Percentiles rank a stretch among this genome's conserved stretches.
These are phyloP conservation scores for Drosophila micromelanica DNA, from an alignment of 1,140 invertebrate genomes.

Conservation along the genomic window DNA sequence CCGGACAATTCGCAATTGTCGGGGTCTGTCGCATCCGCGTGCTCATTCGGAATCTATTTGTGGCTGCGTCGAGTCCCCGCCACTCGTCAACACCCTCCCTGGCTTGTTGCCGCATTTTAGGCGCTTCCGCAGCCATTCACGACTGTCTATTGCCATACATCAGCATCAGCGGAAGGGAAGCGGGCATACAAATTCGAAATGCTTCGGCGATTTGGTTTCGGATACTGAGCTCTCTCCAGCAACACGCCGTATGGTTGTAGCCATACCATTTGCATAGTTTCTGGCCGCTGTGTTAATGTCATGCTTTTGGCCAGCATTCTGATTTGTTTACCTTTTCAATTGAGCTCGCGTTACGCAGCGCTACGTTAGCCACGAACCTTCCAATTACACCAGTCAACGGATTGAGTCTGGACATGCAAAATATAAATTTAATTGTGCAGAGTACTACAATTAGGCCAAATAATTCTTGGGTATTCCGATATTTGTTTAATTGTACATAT, in stretches of 20 bases:
- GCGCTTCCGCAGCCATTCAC: slow-evolving; percentile 68
- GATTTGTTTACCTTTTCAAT: slow-evolving; percentile 78
- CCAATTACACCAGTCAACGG: slow-evolving; percentile 57
- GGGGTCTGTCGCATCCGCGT: slow-evolving; percentile 40
- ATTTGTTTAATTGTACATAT: too few relatives aligned
- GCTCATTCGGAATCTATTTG: slow-evolving; percentile 62
- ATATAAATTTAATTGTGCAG: neutral
- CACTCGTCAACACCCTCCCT: neutral
- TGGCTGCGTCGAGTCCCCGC: neutral
- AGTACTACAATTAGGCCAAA: neutral
- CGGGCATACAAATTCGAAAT: slow-evolving; percentile 61
- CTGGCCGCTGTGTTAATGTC: slow-evolving; percentile 64
- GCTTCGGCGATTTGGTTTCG: slow-evolving; percentile 56
- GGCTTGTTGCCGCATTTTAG: slow-evolving; percentile 70
- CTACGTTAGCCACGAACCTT: slow-evolving; percentile 27
- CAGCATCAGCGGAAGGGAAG: slow-evolving; percentile 43
- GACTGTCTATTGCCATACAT: slow-evolving; percentile 67
- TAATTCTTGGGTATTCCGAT: neutral
- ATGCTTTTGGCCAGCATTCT: slow-evolving; percentile 58
- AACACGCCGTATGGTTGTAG: slow-evolving; percentile 9
- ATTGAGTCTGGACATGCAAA: neutral
- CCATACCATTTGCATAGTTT: slow-evolving; percentile 55
- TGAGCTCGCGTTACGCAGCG: slow-evolving; percentile 54
- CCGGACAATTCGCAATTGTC: slow-evolving; percentile 45
- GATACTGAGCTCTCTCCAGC: slow-evolving; percentile 16